Evolutionary conservation across 2,113 vertebrate genomes (phyloP).

Genomic region (Hucho hucho): DNA sequence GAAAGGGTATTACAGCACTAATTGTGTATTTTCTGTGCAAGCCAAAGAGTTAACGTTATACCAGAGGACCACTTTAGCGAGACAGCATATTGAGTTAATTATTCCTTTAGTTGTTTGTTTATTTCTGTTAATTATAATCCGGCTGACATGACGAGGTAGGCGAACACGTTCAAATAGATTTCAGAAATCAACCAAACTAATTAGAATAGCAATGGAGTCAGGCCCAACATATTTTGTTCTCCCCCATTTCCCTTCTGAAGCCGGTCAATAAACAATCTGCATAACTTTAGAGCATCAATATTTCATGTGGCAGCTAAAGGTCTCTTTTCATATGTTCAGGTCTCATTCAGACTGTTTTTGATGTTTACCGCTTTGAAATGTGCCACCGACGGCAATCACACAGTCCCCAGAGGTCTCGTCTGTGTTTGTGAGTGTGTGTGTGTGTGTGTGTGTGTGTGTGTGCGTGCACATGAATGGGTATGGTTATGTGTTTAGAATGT

Average conservation of each 20-base stretch:
- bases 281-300: conserved; percentile 83
- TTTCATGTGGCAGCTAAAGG: conserved; percentile 80
- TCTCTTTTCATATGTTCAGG: conserved; percentile 65
- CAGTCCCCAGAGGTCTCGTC: conserved; percentile 59
- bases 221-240: conserved; percentile 50
- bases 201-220: conserved; percentile 58
- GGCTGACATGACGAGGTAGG: conserved; percentile 38
- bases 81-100: conserved; percentile 48
- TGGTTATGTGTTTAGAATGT: conserved; percentile 50
- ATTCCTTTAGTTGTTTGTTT: conserved; percentile 64
- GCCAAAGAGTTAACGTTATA: conserved; percentile 45
- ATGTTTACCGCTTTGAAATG: conserved; percentile 75
- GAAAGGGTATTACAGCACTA: conserved; percentile 57
- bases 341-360: conserved; percentile 74
- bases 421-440: not conserved
- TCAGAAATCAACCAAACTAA: conserved; percentile 58
- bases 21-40: conserved; percentile 55
- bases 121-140: conserved; percentile 52
- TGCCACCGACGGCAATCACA: conserved; percentile 75
- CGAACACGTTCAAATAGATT: conserved; percentile 41
- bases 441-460: conserved; percentile 11
- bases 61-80: conserved; percentile 40
- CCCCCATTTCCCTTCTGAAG: conserved; percentile 56
- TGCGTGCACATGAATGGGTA: not conserved
- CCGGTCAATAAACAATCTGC: conserved; percentile 86